These are phyloP conservation scores for Lasioglossum marginatum DNA, from an alignment of 2,888 invertebrate species.

Conservation along the genomic window DNA sequence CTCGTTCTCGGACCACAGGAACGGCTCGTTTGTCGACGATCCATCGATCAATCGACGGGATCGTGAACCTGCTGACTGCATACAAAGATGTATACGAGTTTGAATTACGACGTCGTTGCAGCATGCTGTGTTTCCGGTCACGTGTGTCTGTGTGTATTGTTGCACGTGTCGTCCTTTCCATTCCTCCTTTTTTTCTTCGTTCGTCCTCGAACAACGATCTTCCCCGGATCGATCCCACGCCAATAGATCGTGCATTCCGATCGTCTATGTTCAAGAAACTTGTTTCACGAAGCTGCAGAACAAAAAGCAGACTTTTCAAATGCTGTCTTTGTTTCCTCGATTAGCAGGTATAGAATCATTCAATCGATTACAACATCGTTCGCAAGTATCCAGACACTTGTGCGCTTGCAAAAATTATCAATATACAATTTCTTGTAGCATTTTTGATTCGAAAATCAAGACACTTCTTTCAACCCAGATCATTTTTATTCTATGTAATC, in stretches of 20 bases:
- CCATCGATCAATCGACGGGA: constrained; percentile 37
- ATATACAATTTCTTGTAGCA: no score
- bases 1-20: background rate
- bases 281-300: constrained; percentile 29
- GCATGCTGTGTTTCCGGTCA: constrained; percentile 38
- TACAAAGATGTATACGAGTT: constrained; percentile 65
- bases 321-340: background rate
- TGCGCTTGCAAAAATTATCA: background rate
- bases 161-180: constrained; percentile 36
- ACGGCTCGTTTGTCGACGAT: constrained; percentile 37
- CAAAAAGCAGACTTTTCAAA: background rate
- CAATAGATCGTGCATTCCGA: background rate
- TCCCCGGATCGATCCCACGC: constrained; percentile 7
- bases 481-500: no score
- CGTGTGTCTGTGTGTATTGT: constrained; percentile 31
- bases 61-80: constrained; percentile 46
- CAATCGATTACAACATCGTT: background rate
- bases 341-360: background rate
- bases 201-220: background rate
- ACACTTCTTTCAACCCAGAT: no score
- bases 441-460: no score
- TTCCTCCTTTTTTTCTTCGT: constrained; percentile 9
- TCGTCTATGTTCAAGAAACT: constrained; percentile 30
- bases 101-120: constrained; percentile 57
- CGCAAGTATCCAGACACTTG: background rate